phyloP scores from a whole-genome alignment of 2,113 vertebrate species.

The Acanthisitta chloris region DNA sequence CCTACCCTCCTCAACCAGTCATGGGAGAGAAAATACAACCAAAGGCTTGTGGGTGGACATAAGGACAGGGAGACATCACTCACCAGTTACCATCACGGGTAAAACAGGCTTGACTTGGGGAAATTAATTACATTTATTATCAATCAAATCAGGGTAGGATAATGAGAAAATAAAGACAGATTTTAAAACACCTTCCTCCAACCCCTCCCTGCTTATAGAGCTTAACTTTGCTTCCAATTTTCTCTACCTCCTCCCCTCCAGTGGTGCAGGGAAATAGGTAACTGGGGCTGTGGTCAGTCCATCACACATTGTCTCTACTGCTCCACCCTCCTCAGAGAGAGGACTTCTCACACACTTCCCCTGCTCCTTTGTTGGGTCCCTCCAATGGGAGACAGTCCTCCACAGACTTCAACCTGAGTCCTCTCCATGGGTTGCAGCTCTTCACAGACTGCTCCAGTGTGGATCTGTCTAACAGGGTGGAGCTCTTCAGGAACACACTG shows the following conservation, averaged over 20 bases:
- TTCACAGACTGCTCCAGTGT: neutral
- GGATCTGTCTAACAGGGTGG: neutral
- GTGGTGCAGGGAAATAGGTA: rapidly evolving
- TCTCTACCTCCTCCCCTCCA: neutral
- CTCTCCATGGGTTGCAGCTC: neutral
- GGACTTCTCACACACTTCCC: neutral
- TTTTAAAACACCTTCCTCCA: neutral
- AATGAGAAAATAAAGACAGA: neutral
- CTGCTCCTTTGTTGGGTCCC: neutral
- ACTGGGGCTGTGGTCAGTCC: neutral
- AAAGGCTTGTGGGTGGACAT: neutral
- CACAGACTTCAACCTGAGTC: neutral
- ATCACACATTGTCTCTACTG: neutral
- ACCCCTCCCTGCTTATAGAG: neutral
- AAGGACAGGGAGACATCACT: neutral
- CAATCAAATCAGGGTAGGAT: neutral
- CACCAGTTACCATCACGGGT: neutral
- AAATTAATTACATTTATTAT: neutral
- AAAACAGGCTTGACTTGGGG: neutral
- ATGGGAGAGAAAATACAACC: neutral
- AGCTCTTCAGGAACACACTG: neutral
- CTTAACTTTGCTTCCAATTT: neutral
- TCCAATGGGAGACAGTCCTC: neutral
- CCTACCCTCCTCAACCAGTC: neutral
- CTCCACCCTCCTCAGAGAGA: neutral